A percentile compares a stretch with the other conserved stretches of the same genome.
Conservation (phyloP, 2,888 invertebrate genomes). For the Anoplius nigerrimus region DNA sequence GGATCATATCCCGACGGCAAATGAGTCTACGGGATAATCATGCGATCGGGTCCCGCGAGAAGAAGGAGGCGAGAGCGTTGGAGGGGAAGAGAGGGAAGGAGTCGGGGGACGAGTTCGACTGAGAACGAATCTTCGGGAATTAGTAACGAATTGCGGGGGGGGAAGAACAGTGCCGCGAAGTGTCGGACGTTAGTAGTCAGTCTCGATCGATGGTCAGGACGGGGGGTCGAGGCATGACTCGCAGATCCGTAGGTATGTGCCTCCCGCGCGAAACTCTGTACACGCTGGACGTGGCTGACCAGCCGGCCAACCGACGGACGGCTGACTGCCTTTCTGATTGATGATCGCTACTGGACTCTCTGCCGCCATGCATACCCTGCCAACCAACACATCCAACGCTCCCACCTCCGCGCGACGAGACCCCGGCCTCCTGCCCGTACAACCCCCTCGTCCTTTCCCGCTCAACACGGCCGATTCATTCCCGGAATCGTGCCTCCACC, state of each 20-base stretch:
- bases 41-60: too few species aligned
- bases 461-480: slow-evolving; percentile 53
- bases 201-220: slow-evolving; percentile 67
- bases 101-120: not conserved
- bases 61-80: not conserved
- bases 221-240: slow-evolving; percentile 70
- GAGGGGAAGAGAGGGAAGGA: not conserved
- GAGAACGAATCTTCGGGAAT: not conserved
- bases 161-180: slow-evolving; percentile 40
- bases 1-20: too few species aligned
- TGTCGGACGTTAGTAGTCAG: slow-evolving; percentile 37
- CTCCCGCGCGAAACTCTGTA: slow-evolving; percentile 68
- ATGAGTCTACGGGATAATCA: too few species aligned
- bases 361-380: slow-evolving; percentile 64
- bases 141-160: slow-evolving; percentile 1
- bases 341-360: slow-evolving; percentile 72
- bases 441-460: slow-evolving; percentile 39
- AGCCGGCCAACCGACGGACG: slow-evolving; percentile 68
- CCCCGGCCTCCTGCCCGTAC: slow-evolving; percentile 38
- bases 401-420: slow-evolving; percentile 34
- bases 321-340: slow-evolving; percentile 63
- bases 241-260: slow-evolving; percentile 64
- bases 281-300: slow-evolving; percentile 66
- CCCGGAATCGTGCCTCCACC: slow-evolving; percentile 53
- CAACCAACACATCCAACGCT: slow-evolving; percentile 55